phyloP scores from a whole-genome alignment of 2,888 invertebrate species.

The Catocala fraxini region DNA sequence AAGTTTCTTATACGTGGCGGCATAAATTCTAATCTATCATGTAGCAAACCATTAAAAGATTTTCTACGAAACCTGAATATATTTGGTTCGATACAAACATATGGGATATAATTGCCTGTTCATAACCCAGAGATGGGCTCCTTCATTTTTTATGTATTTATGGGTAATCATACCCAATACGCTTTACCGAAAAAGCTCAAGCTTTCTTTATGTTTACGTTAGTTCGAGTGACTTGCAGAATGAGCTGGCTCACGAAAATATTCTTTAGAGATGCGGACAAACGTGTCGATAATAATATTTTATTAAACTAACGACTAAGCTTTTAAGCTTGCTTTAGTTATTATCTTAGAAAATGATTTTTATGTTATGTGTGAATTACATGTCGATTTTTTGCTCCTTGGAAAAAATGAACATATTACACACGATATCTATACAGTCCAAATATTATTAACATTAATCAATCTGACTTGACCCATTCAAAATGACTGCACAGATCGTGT shows the following conservation, averaged over 20 bases:
- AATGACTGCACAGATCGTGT: too few relatives aligned
- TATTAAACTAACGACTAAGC: too few relatives aligned
- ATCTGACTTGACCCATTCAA: too few relatives aligned
- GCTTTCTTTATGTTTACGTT: slow-evolving; percentile 43
- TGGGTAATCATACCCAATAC: slow-evolving; percentile 52
- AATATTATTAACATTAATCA: too few relatives aligned
- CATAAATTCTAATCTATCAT: neutral
- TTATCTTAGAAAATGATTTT: too few relatives aligned
- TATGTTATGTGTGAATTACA: too few relatives aligned
- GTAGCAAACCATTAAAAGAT: neutral
- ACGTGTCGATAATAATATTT: slow-evolving; percentile 5
- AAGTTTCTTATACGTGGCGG: too few relatives aligned
- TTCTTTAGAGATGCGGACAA: slow-evolving; percentile 34
- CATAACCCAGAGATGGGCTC: slow-evolving; percentile 33
- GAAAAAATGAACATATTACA: too few relatives aligned
- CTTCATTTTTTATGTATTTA: slow-evolving; percentile 57
- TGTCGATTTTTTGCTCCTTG: too few relatives aligned
- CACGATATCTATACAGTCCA: too few relatives aligned
- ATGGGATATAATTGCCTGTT: slow-evolving; percentile 46
- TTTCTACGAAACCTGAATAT: slow-evolving; percentile 21
- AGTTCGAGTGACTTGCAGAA: slow-evolving; percentile 50
- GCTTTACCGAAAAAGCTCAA: slow-evolving; percentile 30
- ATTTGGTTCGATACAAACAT: slow-evolving; percentile 22
- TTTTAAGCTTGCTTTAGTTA: too few relatives aligned
- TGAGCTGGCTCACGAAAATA: slow-evolving; percentile 26